phyloP scores from a whole-genome alignment of 1,140 invertebrate genomes.

The Gryon sp. region DNA sequence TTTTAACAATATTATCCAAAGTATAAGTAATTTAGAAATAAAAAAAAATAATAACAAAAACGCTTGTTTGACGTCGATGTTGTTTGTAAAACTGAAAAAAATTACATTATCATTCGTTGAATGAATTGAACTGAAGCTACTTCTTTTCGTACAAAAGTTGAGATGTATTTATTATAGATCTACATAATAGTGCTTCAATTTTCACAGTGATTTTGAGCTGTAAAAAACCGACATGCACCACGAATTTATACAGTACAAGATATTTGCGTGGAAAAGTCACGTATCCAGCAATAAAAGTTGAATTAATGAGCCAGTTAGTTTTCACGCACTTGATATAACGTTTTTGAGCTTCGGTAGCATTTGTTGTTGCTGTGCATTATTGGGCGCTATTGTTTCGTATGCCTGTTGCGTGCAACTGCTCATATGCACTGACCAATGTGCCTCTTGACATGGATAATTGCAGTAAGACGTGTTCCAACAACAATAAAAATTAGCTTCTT shows the following conservation, averaged over 20 bases:
- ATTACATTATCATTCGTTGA: conserved; percentile 2
- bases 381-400: conserved; percentile 35
- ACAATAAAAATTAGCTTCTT: conserved; percentile 94
- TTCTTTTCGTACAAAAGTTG: conserved; percentile 42
- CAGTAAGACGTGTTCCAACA: conserved; percentile 98
- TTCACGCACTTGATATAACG: conserved; percentile 59
- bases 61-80: no score
- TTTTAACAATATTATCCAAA: no score
- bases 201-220: conserved; percentile 51
- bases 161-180: conserved; percentile 35
- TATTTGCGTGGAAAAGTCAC: neutral
- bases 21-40: neutral
- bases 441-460: conserved; percentile 89
- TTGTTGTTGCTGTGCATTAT: conserved; percentile 47
- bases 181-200: conserved; percentile 36
- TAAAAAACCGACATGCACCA: conserved; percentile 32
- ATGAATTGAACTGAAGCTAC: conserved; percentile 14
- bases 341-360: conserved; percentile 72
- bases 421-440: conserved; percentile 84
- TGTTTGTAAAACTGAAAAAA: conserved; percentile 14
- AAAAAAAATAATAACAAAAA: no score
- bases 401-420: conserved; percentile 74
- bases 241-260: conserved; percentile 34
- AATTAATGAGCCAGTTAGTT: neutral
- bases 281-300: conserved; percentile 1